Evolutionary conservation across 2,113 vertebrate species (phyloP), one percentile per base, ranked within the genome.

Genomic region (Indicator maculatus): DNA sequence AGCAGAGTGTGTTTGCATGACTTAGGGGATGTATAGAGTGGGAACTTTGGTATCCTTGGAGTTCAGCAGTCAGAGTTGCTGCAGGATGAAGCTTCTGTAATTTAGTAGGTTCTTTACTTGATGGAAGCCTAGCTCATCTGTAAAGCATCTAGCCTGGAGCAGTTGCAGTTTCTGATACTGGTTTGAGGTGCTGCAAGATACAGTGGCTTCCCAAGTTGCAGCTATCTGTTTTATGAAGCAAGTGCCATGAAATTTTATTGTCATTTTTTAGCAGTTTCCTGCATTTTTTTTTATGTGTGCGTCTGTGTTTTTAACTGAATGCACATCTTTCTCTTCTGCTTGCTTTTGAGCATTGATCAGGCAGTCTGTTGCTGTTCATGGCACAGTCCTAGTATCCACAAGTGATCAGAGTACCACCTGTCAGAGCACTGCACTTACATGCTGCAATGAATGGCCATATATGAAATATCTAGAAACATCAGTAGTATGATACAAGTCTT

Each of bases 1-100:
- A 16, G 65, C 26, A 13, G 24, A 0, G 0, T 3, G 36, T 23
- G 12, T 16, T 50, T 13, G 28, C 4, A 1, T 9, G 20, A 56
- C n/a, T 66, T 23, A 0, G 3, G 17, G 36, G 8, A 2, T 18
- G 18, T 9, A 50, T 61, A 36, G 33, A 23, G 36, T 33, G 44
- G n/a, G 64, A 74, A n/a, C 20, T 27, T 39, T 0, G 16, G 11
- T 11, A 16, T 44, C 2, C 0, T 0, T 61, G 41, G 9, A 38
- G 18, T 50, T 58, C 5, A 47, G 44, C n/a, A 27, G 11, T 47
- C 39, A 79, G 38, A 19, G 8, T 15, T n/a, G 50, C n/a, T 50
- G 18, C 19, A 59, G 18, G 24, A 27, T 41, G 20, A 38, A 36
- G 26, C 24, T 60, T 36, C 31, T 52, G 3, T 16, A 70, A 88